Base-by-base conservation (phyloP, 2,797 vertebrate species). In the Oreortyx pictus region DNA sequence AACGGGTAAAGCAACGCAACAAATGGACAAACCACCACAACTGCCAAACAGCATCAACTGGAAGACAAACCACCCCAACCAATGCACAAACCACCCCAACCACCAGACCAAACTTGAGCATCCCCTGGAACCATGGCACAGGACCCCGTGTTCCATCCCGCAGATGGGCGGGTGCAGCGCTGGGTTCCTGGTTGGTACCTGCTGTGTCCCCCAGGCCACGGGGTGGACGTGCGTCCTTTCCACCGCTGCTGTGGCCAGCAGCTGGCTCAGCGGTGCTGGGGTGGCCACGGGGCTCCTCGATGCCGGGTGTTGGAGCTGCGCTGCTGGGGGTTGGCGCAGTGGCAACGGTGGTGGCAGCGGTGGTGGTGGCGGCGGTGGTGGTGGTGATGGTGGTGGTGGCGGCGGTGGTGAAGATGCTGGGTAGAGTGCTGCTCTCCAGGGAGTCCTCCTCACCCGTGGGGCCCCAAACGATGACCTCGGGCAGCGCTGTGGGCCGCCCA, bases 381-480 rank as follows among this genome's bases (percentile, higher is more conserved):
- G 96, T 41, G 41, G 95, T 68, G 13, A 96, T 27, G 60, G 90
- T 76, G 3, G 96, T 95, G 81, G 97, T 54, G 86, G 95, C 82
- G 1, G 95, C 94, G 39, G 96, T 94, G 68, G 93, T 74, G 1
- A 94, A 96, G 57, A 95, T 24, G 74, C 97, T 64, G 11, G 97
- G 97, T 33, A 97, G 89, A 4, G 97, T 97, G 90, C 96, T 97
- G 86, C 97, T 91, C 67, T 97, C 97, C 12, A 94, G 84, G 47
- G 92, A 94, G 64, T 98, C 98, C 96, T 98, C 97, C 20, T 98
- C 97, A 7, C 97, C 97, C 1, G 97, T 98, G 54, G 98, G 98
- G 5, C 98, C 98, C 98, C 98, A 98, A 59, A 97, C 96, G 9
- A 98, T 98, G 96, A 98, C 97, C 86, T 98, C 98, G 1, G 97